Conservation (phyloP, 2,797 vertebrate genomes). For the Gymnocypris eckloni region DNA sequence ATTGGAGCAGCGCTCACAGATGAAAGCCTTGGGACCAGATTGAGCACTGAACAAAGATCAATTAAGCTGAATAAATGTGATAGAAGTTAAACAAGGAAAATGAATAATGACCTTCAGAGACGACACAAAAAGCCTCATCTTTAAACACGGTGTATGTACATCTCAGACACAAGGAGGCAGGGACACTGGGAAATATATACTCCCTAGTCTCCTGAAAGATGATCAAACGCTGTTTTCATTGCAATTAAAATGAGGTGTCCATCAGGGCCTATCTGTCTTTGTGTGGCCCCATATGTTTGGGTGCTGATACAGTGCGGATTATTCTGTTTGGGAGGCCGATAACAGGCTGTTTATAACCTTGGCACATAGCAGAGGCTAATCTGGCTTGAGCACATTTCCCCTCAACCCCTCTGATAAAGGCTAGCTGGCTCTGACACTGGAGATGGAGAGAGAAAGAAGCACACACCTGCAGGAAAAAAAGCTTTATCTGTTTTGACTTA, state of each 20-base stretch:
- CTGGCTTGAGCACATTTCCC: conserved; percentile 94
- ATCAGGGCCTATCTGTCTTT: conserved; percentile 92
- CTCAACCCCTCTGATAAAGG: conserved; percentile 85
- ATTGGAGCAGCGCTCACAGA: conserved; percentile 30
- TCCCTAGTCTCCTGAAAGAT: conserved; percentile 55
- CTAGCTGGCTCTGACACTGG: conserved; percentile 75
- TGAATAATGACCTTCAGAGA: conserved; percentile 57
- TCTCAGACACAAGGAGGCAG: conserved; percentile 34
- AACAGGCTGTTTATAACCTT: conserved; percentile 99
- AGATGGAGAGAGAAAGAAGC: conserved; percentile 73
- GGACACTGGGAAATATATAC: conserved; percentile 38
- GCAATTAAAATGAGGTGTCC: conserved; percentile 98
- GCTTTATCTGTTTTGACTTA: conserved; percentile 11
- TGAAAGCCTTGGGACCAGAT: conserved; percentile 39
- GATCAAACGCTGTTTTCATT: conserved; percentile 82
- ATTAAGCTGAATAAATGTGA: conserved; percentile 53
- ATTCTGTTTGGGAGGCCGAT: conserved; percentile 97
- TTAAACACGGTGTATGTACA: conserved; percentile 50
- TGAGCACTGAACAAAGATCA: conserved; percentile 52
- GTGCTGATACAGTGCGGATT: conserved; percentile 98
- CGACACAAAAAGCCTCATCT: conserved; percentile 44
- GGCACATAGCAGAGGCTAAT: conserved; percentile 95
- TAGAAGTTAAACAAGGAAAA: conserved; percentile 52
- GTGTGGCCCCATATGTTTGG: conserved; percentile 99
- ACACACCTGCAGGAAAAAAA: conserved; percentile 77